Evolutionary conservation across 2,797 vertebrate species (phyloP).

Genomic region (Rhinoraja longicauda): DNA sequence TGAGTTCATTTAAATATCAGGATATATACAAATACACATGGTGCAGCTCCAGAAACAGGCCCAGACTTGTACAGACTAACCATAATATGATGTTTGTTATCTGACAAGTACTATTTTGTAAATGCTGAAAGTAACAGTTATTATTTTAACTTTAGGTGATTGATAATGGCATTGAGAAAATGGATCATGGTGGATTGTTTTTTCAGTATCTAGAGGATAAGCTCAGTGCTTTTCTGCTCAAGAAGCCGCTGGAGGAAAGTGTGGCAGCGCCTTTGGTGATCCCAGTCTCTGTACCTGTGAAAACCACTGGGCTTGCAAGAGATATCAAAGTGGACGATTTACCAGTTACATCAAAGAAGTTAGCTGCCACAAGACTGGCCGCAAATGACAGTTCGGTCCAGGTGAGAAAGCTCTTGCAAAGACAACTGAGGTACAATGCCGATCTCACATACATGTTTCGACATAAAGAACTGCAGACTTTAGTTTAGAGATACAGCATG

Average conservation of each 20-base stretch:
- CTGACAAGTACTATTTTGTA: background rate
- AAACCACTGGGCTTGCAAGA: background rate
- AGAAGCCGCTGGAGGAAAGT: constrained; percentile 32
- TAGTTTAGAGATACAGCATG: no score
- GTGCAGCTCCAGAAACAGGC: no score
- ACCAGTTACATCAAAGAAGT: constrained; percentile 10
- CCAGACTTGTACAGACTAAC: background rate
- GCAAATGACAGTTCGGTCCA: background rate
- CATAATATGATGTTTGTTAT: background rate
- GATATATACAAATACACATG: background rate
- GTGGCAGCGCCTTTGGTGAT: constrained; percentile 45
- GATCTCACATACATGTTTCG: background rate
- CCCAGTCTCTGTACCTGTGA: constrained; percentile 50
- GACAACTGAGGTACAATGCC: no score
- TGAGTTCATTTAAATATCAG: background rate
- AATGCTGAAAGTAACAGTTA: background rate
- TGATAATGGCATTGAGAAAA: constrained; percentile 31
- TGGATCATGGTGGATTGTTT: constrained; percentile 33
- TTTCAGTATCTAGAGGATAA: constrained; percentile 32
- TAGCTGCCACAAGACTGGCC: background rate
- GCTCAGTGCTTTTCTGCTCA: constrained; percentile 33
- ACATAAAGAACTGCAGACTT: no score
- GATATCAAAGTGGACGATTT: constrained; percentile 41
- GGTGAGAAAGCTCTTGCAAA: background rate
- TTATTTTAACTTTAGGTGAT: constrained; percentile 11